Conservation (phyloP, 2,797 vertebrate species). For the Furcifer pardalis region DNA sequence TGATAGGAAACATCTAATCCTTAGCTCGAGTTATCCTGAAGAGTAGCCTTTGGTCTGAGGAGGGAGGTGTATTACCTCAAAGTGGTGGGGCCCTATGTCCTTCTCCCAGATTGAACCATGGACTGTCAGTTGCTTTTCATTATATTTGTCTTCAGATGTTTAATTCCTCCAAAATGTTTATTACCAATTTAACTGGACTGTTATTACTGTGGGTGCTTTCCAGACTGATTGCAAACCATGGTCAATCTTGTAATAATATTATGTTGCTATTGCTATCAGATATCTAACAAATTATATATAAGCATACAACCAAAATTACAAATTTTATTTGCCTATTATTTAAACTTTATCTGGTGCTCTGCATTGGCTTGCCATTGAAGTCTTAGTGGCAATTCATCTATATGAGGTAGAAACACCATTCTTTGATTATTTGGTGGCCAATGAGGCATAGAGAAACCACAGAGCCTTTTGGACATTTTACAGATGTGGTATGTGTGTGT, state of each 20-base stretch:
- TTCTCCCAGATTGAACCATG: too few species aligned
- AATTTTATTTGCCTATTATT: neutral
- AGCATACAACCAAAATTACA: too few species aligned
- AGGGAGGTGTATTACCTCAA: too few species aligned
- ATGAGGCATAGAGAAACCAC: neutral
- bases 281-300: too few species aligned
- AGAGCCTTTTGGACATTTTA: neutral
- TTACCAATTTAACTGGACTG: neutral
- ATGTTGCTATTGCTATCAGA: too few species aligned
- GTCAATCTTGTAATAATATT: neutral
- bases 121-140: too few species aligned
- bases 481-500: too few species aligned
- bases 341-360: neutral
- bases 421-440: neutral
- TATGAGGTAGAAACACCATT: too few species aligned
- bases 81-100: too few species aligned
- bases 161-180: neutral
- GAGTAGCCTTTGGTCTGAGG: too few species aligned
- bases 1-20: too few species aligned
- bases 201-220: neutral
- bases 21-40: neutral
- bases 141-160: too few species aligned
- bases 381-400: neutral
- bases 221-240: neutral
- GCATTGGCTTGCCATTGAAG: neutral